Evolutionary conservation across 2,113 vertebrate species (phyloP).

Genomic region (Cariama cristata): DNA sequence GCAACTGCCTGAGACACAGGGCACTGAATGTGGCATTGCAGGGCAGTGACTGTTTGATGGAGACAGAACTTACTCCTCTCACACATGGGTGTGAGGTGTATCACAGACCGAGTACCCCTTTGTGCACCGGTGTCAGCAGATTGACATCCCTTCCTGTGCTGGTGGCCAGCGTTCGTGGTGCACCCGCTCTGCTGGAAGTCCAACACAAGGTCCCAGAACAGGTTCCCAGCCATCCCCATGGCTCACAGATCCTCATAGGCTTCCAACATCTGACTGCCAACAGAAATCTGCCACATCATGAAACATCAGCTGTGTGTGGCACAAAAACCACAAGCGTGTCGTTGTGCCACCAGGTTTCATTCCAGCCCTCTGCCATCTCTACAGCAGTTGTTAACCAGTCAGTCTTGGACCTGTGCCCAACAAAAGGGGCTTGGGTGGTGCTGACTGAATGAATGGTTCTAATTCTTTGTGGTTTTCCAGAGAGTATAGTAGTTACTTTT

Average conservation of each 20-base stretch:
- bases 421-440: not conserved
- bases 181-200: not conserved
- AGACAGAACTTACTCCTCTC: not conserved
- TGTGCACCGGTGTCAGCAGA: not conserved
- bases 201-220: not conserved
- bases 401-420: not conserved
- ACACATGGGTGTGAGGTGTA: not conserved
- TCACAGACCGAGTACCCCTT: not conserved
- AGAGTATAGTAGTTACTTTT: not conserved
- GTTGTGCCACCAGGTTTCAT: not conserved
- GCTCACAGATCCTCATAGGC: not conserved
- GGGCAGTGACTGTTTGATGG: not conserved
- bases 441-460: not conserved
- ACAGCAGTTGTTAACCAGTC: not conserved
- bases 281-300: not conserved
- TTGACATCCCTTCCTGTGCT: not conserved
- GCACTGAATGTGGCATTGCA: accelerated
- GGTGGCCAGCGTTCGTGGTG: not conserved
- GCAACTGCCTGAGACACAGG: not conserved
- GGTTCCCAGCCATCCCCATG: not conserved
- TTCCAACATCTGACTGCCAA: not conserved
- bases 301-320: not conserved
- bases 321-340: not conserved
- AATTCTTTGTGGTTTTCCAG: not conserved
- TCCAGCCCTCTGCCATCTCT: not conserved